Percentiles rank a stretch among this genome's conserved stretches.
Evolutionary conservation across 2,113 vertebrate genomes (phyloP).

Genomic region (Rhinolophus ferrumequinum): DNA sequence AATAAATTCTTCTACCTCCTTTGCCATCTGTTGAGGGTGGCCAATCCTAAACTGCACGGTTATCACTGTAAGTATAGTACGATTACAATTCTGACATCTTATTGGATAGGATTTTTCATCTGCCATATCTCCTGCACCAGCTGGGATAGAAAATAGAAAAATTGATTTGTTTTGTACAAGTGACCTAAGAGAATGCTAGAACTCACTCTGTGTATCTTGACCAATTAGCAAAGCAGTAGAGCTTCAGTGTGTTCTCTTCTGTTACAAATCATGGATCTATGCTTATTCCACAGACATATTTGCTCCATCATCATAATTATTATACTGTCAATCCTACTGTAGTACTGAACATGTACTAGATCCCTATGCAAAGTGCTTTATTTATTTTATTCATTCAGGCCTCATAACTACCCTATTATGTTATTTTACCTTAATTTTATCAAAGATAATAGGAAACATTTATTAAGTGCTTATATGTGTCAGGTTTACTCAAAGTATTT

Average conservation of each 20-base stretch:
- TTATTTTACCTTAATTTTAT: constrained; percentile 4
- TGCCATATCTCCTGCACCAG: neutral
- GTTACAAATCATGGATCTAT: neutral
- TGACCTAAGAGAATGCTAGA: neutral
- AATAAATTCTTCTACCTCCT: neutral
- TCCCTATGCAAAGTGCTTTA: neutral
- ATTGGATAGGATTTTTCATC: neutral
- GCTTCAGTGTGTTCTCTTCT: neutral
- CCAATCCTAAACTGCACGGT: neutral
- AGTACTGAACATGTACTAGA: constrained; percentile 17
- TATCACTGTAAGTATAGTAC: neutral
- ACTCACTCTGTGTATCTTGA: neutral
- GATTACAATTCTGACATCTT: neutral
- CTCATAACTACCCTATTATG: neutral
- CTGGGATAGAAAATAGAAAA: constrained; percentile 32
- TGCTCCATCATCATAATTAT: neutral
- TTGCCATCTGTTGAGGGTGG: neutral
- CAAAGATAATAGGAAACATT: neutral
- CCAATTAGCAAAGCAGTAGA: neutral
- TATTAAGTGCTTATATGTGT: neutral
- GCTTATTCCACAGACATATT: neutral
- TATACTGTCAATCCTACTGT: neutral
- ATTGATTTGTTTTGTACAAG: neutral
- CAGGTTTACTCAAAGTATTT: neutral
- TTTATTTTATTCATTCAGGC: constrained; percentile 40